Base-by-base conservation (phyloP, 2,113 vertebrate genomes). In the Noctilio leporinus region DNA sequence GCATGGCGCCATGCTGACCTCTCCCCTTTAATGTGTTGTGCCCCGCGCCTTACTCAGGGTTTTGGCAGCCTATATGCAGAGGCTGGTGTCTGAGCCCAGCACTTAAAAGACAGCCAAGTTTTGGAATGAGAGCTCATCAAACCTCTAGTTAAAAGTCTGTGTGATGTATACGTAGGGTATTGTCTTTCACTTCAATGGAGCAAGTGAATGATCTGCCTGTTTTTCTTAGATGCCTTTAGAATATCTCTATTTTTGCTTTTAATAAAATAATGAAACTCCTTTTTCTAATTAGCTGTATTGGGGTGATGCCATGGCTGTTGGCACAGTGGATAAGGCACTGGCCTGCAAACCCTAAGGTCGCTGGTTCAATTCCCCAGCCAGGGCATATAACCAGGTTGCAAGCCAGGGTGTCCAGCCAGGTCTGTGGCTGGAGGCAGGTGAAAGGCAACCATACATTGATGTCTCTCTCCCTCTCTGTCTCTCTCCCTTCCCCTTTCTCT, bases 11-110 rank as follows among this genome's bases (percentile, higher is more conserved):
- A 30, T 0, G 2, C 43, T 9, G 2, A 59, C 89, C 87, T 84
- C 96, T 97, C 86, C 84, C 89, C 95, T 6, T 7, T 90, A 76
- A 47, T 77, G 93, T 93, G 95, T 72, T 91, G 76, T 75, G 64
- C 19, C 93, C 94, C 4, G 30, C 59, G 83, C 20, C 90, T 96
- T 10, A 28, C 92, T 91, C 70, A 35, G 72, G 80, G 26, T 73
- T 94, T 43, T 75, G 94, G 87, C 92, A 96, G 95, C 43, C 76
- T 93, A 35, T 55, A 12, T 19, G 0, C 65, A 91, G 70, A 64
- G 73, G 33, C 96, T 96, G 78, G 70, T 62, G 24, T 59, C 49
- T 55, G 89, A 96, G 83, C 77, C n/a, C 40, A 24, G 10, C 3
- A 9, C 64, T 94, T 86, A 75, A 83, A 83, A 96, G 93, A 75